Base-by-base conservation (phyloP, 1,140 invertebrate genomes). In the Solenopsis fugax region DNA sequence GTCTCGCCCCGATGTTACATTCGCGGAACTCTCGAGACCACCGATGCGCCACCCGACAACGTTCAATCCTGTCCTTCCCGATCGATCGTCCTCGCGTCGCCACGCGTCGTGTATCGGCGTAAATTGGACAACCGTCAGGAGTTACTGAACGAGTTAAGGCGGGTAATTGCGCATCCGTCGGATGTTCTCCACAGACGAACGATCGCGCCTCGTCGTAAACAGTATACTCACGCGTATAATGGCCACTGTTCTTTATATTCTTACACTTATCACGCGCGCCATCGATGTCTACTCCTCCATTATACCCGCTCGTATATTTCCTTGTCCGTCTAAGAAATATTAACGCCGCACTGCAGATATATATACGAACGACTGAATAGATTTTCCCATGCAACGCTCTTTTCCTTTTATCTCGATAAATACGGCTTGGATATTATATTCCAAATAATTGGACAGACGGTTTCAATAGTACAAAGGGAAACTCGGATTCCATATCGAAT, bases 101-200 rank as follows among this genome's bases (percentile, higher is more conserved):
- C 67, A 81, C 64, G 77, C 54, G 67, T 82, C 80, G 41, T 84
- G 69, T 84, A 84, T 50, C 73, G 77, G 56, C 60, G n/a, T 65
- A 69, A 87, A 76, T 87, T 71, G 69, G 65, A 71, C 64, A 60
- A 88, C 71, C 41, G 71, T 85, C 48, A 13, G 18, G n/a, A 21
- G n/a, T 62, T 71, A 54, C 85, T 45, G 54, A 21, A 34, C 62
- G 76, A 78, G 71, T 72, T 77, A 48, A 87, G 65, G 54, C 48
- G 34, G 54, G 78, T 88, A 88, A 88, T 89, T 76, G 62, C 86
- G 67, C 72, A 69, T 73, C 71, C 29, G 37, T 65, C 58, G 29
- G 48, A 77, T 69, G 62, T 85, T 89, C 80, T 56, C 29, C 41
- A 24, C 54, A 34, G 41, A 76, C 56, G 54, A 76, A 34, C 86